Base-by-base conservation (phyloP, 2,797 vertebrate genomes). In the Melanotaenia maccullochi region DNA sequence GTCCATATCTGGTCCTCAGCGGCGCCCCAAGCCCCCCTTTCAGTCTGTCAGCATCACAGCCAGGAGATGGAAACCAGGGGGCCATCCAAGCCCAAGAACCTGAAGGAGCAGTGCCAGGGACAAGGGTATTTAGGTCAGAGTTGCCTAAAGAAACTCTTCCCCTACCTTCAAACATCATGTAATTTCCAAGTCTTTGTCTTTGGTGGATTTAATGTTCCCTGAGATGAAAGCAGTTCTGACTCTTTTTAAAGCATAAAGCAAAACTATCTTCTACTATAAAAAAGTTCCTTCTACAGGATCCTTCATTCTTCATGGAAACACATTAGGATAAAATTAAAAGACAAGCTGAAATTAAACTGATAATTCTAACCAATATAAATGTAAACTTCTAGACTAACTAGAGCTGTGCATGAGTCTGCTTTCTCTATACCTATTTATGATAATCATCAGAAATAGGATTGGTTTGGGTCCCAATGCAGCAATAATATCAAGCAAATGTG, bases 21-120 rank as follows among this genome's bases (percentile, higher is more conserved):
- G 88, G 87, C 90, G 82, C 91, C 86, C 86, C 58, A 25, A 77
- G 66, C 78, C 76, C 81, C 76, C 73, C 74, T 77, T 84, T 73
- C 79, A 75, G 79, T 84, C 84, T 85, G 78, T 80, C 78, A 76
- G 81, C 63, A 61, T 76, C 81, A 44, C 52, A 38, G 61, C 75
- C 55, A 32, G 69, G 76, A 72, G 68, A 75, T 55, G 30, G 67
- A 71, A 66, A 78, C 65, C 76, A 63, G 64, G 54, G 75, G 76
- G 65, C 58, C 54, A 30, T 70, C 68, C 47, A 49, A 42, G 61
- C 73, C 77, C 0, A 6, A 40, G 58, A 69, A 28, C 67, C 71
- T 42, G 54, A 30, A 54, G 65, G 56, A 65, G 57, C 36, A n/a
- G 67, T 44, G 73, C 33, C 72, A 18, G 18, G 61, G 58, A 36